Conservation (phyloP, 2,888 invertebrate genomes). For the Punctoribates punctum region DNA sequence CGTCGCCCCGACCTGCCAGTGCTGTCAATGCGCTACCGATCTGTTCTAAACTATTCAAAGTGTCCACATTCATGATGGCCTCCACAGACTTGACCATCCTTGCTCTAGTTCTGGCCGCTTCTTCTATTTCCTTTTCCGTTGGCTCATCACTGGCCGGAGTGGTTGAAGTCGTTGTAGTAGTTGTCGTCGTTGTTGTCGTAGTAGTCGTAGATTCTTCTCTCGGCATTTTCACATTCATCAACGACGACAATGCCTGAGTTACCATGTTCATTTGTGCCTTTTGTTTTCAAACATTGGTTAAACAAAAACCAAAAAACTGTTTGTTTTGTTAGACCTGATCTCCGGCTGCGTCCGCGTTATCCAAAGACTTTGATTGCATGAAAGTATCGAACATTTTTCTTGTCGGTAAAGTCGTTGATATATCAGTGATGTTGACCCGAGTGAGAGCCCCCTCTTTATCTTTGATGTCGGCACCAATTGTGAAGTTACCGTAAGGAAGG, state of each 20-base stretch:
- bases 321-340: too few relatives aligned
- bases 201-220: background rate
- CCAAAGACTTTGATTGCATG: constrained; percentile 48
- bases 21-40: constrained; percentile 49
- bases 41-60: constrained; percentile 49
- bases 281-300: background rate
- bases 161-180: constrained; percentile 42
- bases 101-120: constrained; percentile 45
- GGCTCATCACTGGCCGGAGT: constrained; percentile 38
- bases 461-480: constrained; percentile 49
- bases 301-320: too few relatives aligned
- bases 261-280: constrained; percentile 49
- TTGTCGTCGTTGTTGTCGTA: constrained; percentile 41
- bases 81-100: constrained; percentile 49
- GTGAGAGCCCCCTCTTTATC: constrained; percentile 49
- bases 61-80: constrained; percentile 49
- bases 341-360: constrained; percentile 49
- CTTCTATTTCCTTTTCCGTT: constrained; percentile 47
- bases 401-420: constrained; percentile 47
- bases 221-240: constrained; percentile 47
- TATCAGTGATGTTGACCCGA: constrained; percentile 47
- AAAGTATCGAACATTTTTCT: constrained; percentile 49
- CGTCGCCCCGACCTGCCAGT: constrained; percentile 49
- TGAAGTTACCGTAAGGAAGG: constrained; percentile 49
- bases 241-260: constrained; percentile 49